Percentiles rank a stretch among this genome's conserved stretches.
phyloP scores from a whole-genome alignment of 2,888 invertebrate species.

The Gisinianus flammeolus region DNA sequence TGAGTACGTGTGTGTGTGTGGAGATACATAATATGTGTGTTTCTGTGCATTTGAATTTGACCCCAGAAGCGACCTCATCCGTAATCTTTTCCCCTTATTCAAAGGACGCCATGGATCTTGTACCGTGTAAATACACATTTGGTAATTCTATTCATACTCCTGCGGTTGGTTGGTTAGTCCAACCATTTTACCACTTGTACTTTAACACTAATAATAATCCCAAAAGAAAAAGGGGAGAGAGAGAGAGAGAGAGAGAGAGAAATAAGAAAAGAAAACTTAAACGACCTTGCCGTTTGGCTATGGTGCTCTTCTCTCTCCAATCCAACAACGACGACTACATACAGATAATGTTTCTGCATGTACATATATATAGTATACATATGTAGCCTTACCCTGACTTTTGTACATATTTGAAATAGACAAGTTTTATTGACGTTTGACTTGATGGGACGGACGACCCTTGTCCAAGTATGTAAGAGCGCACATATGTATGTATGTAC shows the following conservation, averaged over 20 bases:
- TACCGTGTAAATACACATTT: not conserved
- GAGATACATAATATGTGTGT: too few species aligned
- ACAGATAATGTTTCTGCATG: too few species aligned
- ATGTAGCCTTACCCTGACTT: too few species aligned
- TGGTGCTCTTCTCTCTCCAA: too few species aligned
- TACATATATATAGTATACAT: too few species aligned
- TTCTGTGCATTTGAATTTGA: too few species aligned
- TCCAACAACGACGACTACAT: too few species aligned
- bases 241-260: not conserved
- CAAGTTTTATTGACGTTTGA: too few species aligned
- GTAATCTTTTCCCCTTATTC: not conserved
- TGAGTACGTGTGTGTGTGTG: too few species aligned
- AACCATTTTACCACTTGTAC: not conserved
- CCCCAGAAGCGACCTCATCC: not conserved
- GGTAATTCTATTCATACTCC: not conserved
- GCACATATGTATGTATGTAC: not conserved
- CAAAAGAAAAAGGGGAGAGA: not conserved
- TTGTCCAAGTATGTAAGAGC: not conserved
- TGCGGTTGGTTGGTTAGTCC: not conserved
- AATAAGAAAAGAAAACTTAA: conserved; percentile 8
- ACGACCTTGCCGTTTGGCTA: conserved; percentile 39
- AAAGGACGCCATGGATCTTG: not conserved
- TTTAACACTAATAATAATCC: not conserved
- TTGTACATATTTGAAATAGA: too few species aligned
- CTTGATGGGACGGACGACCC: not conserved